Evolutionary conservation across 2,113 vertebrate species (phyloP).

Genomic region (Coreoperca whiteheadi): DNA sequence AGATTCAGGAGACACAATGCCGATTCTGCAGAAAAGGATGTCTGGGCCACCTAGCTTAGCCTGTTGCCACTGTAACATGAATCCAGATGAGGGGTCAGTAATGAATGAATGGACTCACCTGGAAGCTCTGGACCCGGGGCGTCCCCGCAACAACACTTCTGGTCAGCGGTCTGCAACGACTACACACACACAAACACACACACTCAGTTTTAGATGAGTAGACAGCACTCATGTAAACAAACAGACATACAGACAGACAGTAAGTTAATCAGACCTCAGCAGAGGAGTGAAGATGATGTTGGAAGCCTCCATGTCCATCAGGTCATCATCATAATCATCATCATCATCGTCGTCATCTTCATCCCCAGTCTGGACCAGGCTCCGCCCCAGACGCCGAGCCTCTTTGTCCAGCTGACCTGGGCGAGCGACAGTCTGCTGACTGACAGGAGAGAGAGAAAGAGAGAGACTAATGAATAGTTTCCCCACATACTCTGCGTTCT

Average conservation of each 20-base stretch:
- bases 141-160: conserved; percentile 74
- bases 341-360: conserved; percentile 86
- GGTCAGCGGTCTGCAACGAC: conserved; percentile 84
- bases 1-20: no score
- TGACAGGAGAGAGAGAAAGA: conserved; percentile 2
- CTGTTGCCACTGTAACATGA: not conserved
- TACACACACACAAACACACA: conserved; percentile 59
- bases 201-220: not conserved
- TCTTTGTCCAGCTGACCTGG: conserved; percentile 81
- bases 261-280: conserved; percentile 83
- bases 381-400: conserved; percentile 84
- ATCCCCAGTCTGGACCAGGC: conserved; percentile 83
- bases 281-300: conserved; percentile 88
- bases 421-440: conserved; percentile 27
- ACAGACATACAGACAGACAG: not conserved
- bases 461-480: not conserved
- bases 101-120: conserved; percentile 81
- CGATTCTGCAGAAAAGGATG: not conserved
- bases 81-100: not conserved
- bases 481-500: not conserved
- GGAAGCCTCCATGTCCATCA: conserved; percentile 84
- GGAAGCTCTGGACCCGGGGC: conserved; percentile 87
- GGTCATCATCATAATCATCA: conserved; percentile 87
- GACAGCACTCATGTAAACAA: not conserved
- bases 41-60: not conserved